Conservation (phyloP, 2,113 vertebrate genomes). For the Caretta caretta region DNA sequence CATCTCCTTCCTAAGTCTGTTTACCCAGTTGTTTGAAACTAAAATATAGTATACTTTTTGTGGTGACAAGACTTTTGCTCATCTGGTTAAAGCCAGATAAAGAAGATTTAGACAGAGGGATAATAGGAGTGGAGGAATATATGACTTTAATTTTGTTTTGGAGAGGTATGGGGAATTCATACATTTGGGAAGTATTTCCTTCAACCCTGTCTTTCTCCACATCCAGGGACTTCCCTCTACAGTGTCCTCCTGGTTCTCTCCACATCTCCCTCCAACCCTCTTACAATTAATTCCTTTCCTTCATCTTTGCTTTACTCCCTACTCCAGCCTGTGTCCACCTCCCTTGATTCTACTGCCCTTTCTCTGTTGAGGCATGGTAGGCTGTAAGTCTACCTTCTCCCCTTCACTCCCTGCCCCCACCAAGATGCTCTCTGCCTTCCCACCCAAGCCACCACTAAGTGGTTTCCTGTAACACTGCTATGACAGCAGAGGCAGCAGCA, state of each 20-base stretch:
- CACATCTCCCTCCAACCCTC: neutral
- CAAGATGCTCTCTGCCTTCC: neutral
- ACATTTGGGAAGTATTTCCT: neutral
- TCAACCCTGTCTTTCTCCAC: neutral
- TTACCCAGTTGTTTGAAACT: neutral
- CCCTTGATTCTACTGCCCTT: neutral
- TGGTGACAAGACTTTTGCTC: neutral
- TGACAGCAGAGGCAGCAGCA: neutral
- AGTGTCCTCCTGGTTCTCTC: neutral
- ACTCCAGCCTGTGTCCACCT: neutral
- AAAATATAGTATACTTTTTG: neutral
- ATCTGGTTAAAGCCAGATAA: neutral
- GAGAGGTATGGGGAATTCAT: neutral
- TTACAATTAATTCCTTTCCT: neutral
- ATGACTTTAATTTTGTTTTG: neutral
- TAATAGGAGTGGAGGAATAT: neutral
- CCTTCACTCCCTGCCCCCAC: rapidly evolving
- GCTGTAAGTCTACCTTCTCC: neutral
- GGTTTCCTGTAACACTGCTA: neutral
- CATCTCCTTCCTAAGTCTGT: neutral
- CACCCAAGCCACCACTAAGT: rapidly evolving
- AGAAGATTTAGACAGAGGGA: neutral
- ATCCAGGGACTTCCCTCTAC: neutral
- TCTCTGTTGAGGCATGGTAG: neutral
- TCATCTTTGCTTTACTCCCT: neutral